A percentile compares a stretch with the other conserved stretches of the same genome.
Conservation (phyloP, 2,797 vertebrate species). For the Paedocypris micromegethes region DNA sequence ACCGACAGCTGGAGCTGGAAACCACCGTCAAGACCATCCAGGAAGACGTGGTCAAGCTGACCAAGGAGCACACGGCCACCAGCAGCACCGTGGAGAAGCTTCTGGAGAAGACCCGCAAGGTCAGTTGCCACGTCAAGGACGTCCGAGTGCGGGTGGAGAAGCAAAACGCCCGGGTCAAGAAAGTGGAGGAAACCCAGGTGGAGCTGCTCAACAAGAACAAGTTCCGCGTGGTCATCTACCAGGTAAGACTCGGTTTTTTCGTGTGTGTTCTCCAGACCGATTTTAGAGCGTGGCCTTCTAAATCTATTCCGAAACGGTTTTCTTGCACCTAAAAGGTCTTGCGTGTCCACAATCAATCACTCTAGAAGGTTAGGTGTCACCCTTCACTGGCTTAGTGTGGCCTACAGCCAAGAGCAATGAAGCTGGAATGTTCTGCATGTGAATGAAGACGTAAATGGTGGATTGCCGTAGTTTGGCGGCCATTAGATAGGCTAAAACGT, state of each 20-base stretch:
- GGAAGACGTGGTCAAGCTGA: conserved; percentile 84
- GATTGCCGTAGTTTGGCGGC: conserved; percentile 1
- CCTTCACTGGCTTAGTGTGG: conserved; percentile 16
- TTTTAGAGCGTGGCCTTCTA: conserved; percentile 1
- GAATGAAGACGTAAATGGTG: neutral
- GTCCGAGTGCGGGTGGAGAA: conserved; percentile 87
- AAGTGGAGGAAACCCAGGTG: conserved; percentile 87
- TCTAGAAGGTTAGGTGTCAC: conserved; percentile 61
- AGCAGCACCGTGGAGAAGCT: conserved; percentile 78
- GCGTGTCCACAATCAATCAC: conserved; percentile 64
- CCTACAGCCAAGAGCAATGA: conserved; percentile 42
- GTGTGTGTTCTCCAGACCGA: conserved; percentile 45
- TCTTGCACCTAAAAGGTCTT: conserved; percentile 65
- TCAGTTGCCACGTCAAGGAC: conserved; percentile 90
- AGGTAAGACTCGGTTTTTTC: conserved; percentile 63
- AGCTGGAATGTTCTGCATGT: conserved; percentile 54
- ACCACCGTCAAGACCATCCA: conserved; percentile 86
- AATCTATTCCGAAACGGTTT: conserved; percentile 48
- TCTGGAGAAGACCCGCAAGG: conserved; percentile 90
- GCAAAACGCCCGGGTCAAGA: conserved; percentile 81
- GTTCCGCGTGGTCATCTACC: conserved; percentile 96
- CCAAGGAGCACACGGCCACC: conserved; percentile 79
- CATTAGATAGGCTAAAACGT: conserved; percentile 36
- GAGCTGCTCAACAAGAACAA: conserved; percentile 96
- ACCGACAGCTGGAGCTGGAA: conserved; percentile 87